These are phyloP conservation scores for Lerista edwardsae DNA, from an alignment of 2,797 vertebrate genomes.

Conservation along the genomic window DNA sequence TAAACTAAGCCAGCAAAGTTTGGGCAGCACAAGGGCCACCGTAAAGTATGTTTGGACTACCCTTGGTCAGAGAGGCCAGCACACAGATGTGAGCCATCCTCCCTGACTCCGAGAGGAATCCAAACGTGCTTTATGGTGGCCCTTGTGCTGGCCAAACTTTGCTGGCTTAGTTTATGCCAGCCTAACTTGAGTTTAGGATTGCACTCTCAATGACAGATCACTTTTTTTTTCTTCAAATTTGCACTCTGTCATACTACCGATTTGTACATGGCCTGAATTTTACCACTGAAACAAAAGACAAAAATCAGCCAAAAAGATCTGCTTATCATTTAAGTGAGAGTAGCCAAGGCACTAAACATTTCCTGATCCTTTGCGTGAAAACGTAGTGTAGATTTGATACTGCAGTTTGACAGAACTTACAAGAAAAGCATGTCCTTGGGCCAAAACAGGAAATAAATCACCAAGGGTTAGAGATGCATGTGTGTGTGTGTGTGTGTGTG, in stretches of 20 bases:
- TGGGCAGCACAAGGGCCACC: too few relatives aligned
- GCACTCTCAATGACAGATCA: too few relatives aligned
- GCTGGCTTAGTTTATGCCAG: too few relatives aligned
- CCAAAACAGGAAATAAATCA: constrained; percentile 41
- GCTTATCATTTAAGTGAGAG: constrained; percentile 40
- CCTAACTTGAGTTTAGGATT: too few relatives aligned
- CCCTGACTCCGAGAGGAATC: too few relatives aligned
- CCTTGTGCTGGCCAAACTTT: too few relatives aligned
- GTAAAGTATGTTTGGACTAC: too few relatives aligned
- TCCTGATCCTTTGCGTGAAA: background rate
- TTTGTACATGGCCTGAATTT: constrained; percentile 25
- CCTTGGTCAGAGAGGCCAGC: too few relatives aligned
- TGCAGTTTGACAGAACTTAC: constrained; percentile 1
- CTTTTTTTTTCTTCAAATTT: constrained; percentile 57
- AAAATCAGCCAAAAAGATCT: constrained; percentile 20
- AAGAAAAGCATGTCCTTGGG: constrained; percentile 26
- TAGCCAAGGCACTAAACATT: constrained; percentile 37
- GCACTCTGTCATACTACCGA: constrained; percentile 34
- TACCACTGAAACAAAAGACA: constrained; percentile 46
- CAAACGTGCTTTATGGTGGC: too few relatives aligned
- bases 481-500: too few relatives aligned
- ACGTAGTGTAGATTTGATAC: constrained; percentile 32
- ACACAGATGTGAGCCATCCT: too few relatives aligned
- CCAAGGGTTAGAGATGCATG: constrained; percentile 24
- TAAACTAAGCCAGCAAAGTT: too few relatives aligned